These are phyloP conservation scores for Scaptomyza flava DNA, from an alignment of 2,888 invertebrate species.

Conservation along the genomic window DNA sequence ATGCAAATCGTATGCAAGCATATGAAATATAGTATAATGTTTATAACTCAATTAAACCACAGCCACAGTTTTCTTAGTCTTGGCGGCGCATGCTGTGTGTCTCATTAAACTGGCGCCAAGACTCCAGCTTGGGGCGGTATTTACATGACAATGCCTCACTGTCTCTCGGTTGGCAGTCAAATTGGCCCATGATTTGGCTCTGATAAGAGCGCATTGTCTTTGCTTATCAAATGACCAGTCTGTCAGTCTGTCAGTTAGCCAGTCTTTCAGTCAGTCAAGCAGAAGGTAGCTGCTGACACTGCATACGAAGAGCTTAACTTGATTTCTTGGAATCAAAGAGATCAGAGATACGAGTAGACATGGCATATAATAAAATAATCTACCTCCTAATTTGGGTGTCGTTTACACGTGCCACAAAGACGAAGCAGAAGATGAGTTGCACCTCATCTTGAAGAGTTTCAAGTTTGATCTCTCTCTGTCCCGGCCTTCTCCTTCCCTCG, in stretches of 20 bases:
- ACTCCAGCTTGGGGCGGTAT: slow-evolving; percentile 47
- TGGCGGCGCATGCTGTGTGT: slow-evolving; percentile 60
- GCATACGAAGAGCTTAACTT: slow-evolving; percentile 20
- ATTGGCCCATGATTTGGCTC: slow-evolving; percentile 49
- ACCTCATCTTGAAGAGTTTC: slow-evolving; percentile 37
- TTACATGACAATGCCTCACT: slow-evolving; percentile 66
- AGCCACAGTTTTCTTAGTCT: neutral
- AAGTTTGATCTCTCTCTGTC: slow-evolving; percentile 22
- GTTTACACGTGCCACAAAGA: slow-evolving; percentile 72
- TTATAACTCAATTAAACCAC: slow-evolving; percentile 73
- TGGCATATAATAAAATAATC: slow-evolving; percentile 81
- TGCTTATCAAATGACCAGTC: slow-evolving; percentile 64
- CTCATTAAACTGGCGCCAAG: slow-evolving; percentile 74
- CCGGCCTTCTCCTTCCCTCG: slow-evolving; percentile 14
- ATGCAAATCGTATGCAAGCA: slow-evolving; percentile 76
- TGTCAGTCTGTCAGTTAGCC: neutral
- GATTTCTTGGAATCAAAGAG: slow-evolving; percentile 57
- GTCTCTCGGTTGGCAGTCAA: slow-evolving; percentile 10
- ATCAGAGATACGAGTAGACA: slow-evolving; percentile 48
- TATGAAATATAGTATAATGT: slow-evolving; percentile 71
- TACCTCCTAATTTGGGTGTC: slow-evolving; percentile 82
- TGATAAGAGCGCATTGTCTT: slow-evolving; percentile 53
- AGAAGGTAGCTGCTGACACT: slow-evolving; percentile 21
- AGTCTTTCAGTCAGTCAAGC: neutral
- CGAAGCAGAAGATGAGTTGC: slow-evolving; percentile 38